These are phyloP conservation scores for Drosophila persimilis DNA, from an alignment of 1,140 invertebrate genomes.

Conservation along the genomic window DNA sequence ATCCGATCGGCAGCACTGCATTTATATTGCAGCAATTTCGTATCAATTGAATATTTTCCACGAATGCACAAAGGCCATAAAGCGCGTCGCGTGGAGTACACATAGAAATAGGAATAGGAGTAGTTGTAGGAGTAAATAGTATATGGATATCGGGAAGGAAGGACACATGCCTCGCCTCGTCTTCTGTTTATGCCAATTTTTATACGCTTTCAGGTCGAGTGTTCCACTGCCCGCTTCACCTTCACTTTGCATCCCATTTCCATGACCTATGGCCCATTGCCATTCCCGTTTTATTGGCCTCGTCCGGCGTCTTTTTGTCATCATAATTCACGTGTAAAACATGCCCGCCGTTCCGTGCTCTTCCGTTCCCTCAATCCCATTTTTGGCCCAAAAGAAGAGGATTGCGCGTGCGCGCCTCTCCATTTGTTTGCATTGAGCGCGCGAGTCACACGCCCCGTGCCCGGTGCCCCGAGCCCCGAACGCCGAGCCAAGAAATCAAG, in stretches of 20 bases:
- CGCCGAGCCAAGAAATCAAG: conserved; percentile 45
- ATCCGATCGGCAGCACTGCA: conserved; percentile 72
- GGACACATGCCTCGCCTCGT: conserved; percentile 31
- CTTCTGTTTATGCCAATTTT: conserved; percentile 67
- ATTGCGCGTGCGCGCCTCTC: conserved; percentile 55
- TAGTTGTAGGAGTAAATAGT: conserved; percentile 16
- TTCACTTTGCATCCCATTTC: conserved; percentile 51
- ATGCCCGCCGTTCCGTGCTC: conserved; percentile 23
- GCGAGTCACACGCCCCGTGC: conserved; percentile 27
- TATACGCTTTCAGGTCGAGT: conserved; percentile 31
- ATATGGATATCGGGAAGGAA: conserved; percentile 15
- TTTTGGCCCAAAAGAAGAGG: conserved; percentile 11
- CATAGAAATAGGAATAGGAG: conserved; percentile 1
- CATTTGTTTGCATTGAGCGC: conserved; percentile 54
- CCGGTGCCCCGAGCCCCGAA: conserved; percentile 12
- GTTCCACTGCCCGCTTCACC: conserved; percentile 31
- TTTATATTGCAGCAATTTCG: conserved; percentile 81
- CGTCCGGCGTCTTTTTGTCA: conserved; percentile 61
- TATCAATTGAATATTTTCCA: conserved; percentile 75
- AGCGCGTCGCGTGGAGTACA: conserved; percentile 67
- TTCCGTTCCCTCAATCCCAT: conserved; percentile 11
- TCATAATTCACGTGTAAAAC: conserved; percentile 74
- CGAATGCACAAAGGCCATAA: conserved; percentile 65
- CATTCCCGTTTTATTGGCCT: conserved; percentile 54
- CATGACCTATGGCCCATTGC: conserved; percentile 11